Evolutionary conservation across 2,888 invertebrate genomes (phyloP).

Genomic region (Pediacus dermestoides): DNA sequence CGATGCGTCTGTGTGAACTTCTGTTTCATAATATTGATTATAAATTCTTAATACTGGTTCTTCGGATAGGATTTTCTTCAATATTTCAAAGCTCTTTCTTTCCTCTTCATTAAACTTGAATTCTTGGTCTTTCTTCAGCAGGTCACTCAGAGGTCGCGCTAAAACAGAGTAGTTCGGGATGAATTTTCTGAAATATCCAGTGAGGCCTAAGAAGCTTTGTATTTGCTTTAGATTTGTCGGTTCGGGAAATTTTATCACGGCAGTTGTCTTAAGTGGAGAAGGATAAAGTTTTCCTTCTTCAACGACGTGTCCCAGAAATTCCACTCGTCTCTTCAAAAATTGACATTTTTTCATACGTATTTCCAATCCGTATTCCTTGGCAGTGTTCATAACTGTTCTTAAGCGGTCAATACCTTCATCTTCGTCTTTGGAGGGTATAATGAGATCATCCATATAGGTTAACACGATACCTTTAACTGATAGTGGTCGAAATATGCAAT

Average conservation of each 20-base stretch:
- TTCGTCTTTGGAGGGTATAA: slow-evolving; percentile 23
- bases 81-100: slow-evolving; percentile 17
- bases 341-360: slow-evolving; percentile 41
- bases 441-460: slow-evolving; percentile 33
- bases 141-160: slow-evolving; percentile 38
- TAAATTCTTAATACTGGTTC: slow-evolving; percentile 25
- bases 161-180: slow-evolving; percentile 34
- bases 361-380: slow-evolving; percentile 30
- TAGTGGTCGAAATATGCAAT: slow-evolving; percentile 32
- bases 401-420: slow-evolving; percentile 29
- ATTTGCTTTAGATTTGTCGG: slow-evolving; percentile 32
- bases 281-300: slow-evolving; percentile 32
- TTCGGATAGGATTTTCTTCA: slow-evolving; percentile 18
- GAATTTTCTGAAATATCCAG: slow-evolving; percentile 40
- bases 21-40: slow-evolving; percentile 14
- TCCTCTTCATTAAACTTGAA: slow-evolving; percentile 21
- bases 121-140: slow-evolving; percentile 22
- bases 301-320: slow-evolving; percentile 33
- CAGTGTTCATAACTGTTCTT: slow-evolving; percentile 29
- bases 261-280: slow-evolving; percentile 28
- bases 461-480: slow-evolving; percentile 17
- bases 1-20: slow-evolving; percentile 26
- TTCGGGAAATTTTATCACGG: slow-evolving; percentile 31
- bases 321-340: slow-evolving; percentile 29
- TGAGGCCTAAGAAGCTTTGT: slow-evolving; percentile 38